Evolutionary conservation across 2,113 vertebrate species (phyloP).

Genomic region (Micronycteris hirsuta): DNA sequence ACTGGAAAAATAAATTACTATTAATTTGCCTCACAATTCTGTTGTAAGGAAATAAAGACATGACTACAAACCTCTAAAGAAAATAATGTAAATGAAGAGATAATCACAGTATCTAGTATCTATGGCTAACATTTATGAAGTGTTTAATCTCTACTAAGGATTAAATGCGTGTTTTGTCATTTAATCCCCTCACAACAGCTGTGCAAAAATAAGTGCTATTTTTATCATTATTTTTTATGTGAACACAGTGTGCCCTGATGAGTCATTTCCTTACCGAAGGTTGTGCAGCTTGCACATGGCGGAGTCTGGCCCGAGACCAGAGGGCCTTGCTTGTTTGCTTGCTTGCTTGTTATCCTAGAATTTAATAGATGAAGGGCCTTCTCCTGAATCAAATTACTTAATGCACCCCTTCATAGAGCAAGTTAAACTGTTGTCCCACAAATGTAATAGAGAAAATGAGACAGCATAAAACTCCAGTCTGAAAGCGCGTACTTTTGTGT

Average conservation of each 20-base stretch:
- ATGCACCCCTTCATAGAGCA: neutral
- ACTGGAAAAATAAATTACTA: neutral
- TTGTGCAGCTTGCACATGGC: neutral
- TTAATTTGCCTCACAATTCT: neutral
- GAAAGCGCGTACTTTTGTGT: conserved; percentile 60
- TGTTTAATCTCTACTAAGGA: neutral
- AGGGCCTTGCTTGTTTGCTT: neutral
- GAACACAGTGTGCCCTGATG: neutral
- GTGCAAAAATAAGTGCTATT: neutral
- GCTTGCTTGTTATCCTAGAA: neutral
- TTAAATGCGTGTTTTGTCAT: neutral
- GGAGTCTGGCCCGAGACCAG: neutral
- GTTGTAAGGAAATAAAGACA: neutral
- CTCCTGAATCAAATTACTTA: neutral
- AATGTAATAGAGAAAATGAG: neutral
- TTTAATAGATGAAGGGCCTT: neutral
- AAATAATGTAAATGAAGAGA: neutral
- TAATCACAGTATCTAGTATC: neutral
- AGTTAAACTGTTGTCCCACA: neutral
- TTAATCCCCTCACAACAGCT: neutral
- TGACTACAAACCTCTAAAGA: neutral
- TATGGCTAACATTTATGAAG: neutral
- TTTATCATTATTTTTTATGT: conserved; percentile 1
- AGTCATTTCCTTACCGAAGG: neutral
- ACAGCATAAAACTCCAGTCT: neutral